These are phyloP conservation scores for Adelosebastes latens DNA, from an alignment of 2,797 vertebrate species.

Conservation along the genomic window DNA sequence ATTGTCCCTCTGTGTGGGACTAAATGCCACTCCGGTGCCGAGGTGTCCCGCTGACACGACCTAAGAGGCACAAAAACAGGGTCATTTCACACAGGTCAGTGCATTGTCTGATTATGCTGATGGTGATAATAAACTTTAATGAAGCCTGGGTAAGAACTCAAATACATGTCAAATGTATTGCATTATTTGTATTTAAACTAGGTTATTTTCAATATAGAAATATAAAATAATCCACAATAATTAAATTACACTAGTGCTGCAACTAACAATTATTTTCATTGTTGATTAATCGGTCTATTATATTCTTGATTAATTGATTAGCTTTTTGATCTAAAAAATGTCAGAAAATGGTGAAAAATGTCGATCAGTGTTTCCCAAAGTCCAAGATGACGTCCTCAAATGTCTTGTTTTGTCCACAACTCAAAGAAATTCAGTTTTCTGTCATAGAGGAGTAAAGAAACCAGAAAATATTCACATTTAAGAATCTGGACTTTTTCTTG, in stretches of 20 bases:
- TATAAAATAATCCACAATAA: neutral
- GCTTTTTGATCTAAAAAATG: no score
- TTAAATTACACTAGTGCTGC: neutral
- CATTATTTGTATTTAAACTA: neutral
- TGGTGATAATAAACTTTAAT: neutral
- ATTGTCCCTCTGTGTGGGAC: conserved; percentile 45
- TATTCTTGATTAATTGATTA: no score
- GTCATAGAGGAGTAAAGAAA: no score
- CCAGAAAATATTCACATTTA: no score
- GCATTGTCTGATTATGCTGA: neutral
- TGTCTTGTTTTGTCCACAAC: no score
- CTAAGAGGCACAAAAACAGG: conserved; percentile 32
- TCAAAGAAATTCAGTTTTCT: no score
- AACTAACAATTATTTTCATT: no score
- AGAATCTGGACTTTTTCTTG: no score
- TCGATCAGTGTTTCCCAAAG: no score
- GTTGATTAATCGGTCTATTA: no score
- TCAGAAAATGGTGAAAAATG: no score
- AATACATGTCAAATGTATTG: neutral
- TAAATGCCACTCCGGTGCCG: conserved; percentile 47
- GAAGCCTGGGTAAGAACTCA: neutral
- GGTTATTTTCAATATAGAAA: neutral
- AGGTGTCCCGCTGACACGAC: conserved; percentile 48
- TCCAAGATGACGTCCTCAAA: no score
- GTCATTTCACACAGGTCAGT: neutral